Evolutionary conservation across 2,113 vertebrate genomes (phyloP), one percentile per base, ranked within the genome.

Genomic region (Catharus bicknelli): DNA sequence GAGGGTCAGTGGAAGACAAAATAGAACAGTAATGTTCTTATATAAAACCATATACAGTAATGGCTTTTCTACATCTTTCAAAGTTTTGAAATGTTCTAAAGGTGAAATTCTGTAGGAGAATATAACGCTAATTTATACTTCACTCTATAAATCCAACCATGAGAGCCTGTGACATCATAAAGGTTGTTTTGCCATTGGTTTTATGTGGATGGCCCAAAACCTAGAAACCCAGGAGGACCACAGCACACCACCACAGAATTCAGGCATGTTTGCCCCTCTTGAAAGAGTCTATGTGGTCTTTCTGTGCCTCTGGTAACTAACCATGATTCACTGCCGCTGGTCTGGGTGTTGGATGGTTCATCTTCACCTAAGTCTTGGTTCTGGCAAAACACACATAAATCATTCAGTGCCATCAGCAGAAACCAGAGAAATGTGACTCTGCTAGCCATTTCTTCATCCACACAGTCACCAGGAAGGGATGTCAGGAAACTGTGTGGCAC

Each of bases 401-500:
- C 61, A 47, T 74, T 87, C 32, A 30, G 8, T 57, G 47, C 43
- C 64, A 68, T 36, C n/a, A 45, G 53, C 57, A 78, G 83, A 73
- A 86, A 88, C 81, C 57, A 61, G 43, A 43, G 42, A 32, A 94
- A 54, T 61, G 32, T 34, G 48, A 75, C 11, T 59, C 51, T 81
- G 30, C 38, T 8, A 13, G 58, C 29, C 23, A 3, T 82, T 76
- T 95, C 70, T 77, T 82, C 76, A 58, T 66, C 48, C 86, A 34
- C 6, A 3, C 32, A 67, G 72, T 80, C 79, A 88, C 29, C 32
- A 57, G 59, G 66, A 94, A 79, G 74, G 51, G 16, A 91, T 73
- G 53, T 78, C 66, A 82, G 80, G 89, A 77, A 86, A 42, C 53
- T 62, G 14, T 84, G 74, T 94, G 90, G 89, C 64, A 94, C 40